A percentile compares a stretch with the other conserved stretches of the same genome.
Conservation (phyloP, 1,140 invertebrate genomes). For the Probaryconus sp. region DNA sequence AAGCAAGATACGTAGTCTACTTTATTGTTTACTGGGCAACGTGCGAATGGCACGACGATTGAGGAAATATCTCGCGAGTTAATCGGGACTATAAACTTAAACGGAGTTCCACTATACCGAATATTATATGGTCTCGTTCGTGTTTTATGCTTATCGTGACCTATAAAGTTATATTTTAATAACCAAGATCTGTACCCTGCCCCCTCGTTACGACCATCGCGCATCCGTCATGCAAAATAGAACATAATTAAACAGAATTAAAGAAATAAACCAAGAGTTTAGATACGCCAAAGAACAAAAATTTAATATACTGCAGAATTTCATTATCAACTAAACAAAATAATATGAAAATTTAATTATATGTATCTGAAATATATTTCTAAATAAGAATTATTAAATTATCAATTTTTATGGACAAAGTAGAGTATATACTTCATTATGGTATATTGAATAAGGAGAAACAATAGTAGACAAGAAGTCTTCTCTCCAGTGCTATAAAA, state of each 20-base stretch:
- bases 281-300: too few relatives aligned
- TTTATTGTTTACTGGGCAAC: constrained; percentile 28
- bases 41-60: constrained; percentile 18
- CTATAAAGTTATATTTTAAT: constrained; percentile 50
- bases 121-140: constrained; percentile 44
- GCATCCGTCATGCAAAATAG: constrained; percentile 11
- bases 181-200: constrained; percentile 22
- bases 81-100: constrained; percentile 40
- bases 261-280: constrained; percentile 1
- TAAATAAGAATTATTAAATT: too few relatives aligned
- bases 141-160: constrained; percentile 48
- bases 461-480: too few relatives aligned
- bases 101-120: constrained; percentile 33
- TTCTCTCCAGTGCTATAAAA: too few relatives aligned
- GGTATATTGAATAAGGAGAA: too few relatives aligned
- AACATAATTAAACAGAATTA: too few relatives aligned
- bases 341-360: too few relatives aligned
- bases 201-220: constrained; percentile 17
- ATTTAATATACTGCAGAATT: too few relatives aligned
- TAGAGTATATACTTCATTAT: too few relatives aligned
- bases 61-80: constrained; percentile 32
- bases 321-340: too few relatives aligned
- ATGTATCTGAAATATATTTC: too few relatives aligned
- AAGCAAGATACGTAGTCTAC: constrained; percentile 17
- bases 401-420: too few relatives aligned